Base-by-base conservation (phyloP, 2,888 invertebrate genomes). In the Strigamia crassipes region DNA sequence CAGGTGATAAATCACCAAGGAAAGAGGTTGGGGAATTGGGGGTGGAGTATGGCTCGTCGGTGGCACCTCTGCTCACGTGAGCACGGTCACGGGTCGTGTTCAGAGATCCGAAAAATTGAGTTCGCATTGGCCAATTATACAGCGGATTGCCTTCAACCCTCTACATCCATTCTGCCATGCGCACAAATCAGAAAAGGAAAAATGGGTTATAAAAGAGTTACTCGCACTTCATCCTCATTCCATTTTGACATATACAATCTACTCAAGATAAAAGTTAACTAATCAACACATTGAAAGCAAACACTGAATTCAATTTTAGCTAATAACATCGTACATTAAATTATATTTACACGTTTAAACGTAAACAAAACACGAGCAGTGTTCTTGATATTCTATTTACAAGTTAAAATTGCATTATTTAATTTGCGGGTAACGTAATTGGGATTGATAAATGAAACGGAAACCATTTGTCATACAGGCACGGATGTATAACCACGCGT, bases 21-120 rank as follows among this genome's bases (percentile, higher is more conserved):
- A 61, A 61, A 61, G 61, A 61, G 61, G 21, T 61, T 61, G 61
- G 61, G 61, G 61, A 61, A 61, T 23, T 23, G 61, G 23, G 61
- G 23, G 61, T 61, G 61, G 21, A 61, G 61, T 61, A 23, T 18
- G 23, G 61, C 61, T 61, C 21, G 61, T 61, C 23, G 61, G 61
- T 61, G 2, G 21, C 61, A 61, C 61, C 61, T 61, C 61, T 18
- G 18, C 61, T 61, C 61, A 61, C 61, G 61, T 61, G 61, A 61
- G 61, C 61, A 12, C 23, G 61, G 61, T 61, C 61, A 61, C 61
- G 61, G 61, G 61, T 61, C 61, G 61, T 61, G 61, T 61, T 18
- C 61, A 61, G 61, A 61, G 18, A 61, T 61, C 61, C 61, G 61
- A 61, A 61, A 61, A 61, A 61, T 61, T 61, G 61, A 61, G 61